Conservation (phyloP, 1,140 invertebrate species). For the Apocrypta bakeri region DNA sequence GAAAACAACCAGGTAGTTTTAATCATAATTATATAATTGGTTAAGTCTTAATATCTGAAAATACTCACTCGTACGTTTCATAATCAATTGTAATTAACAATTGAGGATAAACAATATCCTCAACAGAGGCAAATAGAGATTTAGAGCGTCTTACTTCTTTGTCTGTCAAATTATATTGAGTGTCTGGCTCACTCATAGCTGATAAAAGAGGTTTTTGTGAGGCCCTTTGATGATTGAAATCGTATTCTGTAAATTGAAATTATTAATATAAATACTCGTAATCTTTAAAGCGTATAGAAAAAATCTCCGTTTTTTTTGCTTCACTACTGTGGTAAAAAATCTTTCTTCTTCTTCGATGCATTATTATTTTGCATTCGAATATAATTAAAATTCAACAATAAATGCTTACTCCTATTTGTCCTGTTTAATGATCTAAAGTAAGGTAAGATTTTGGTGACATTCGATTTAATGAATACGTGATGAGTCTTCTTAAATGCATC, state of each 20-base stretch:
- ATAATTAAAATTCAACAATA: too few species aligned
- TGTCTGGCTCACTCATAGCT: not conserved
- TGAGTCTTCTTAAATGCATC: not conserved
- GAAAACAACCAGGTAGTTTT: not conserved
- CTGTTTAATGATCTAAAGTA: not conserved
- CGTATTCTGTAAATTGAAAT: too few species aligned
- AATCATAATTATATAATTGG: not conserved
- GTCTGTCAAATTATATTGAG: not conserved
- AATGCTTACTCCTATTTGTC: too few species aligned
- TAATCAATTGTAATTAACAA: constrained; percentile 7
- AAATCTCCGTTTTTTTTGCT: too few species aligned
- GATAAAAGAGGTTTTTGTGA: too few species aligned
- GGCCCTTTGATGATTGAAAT: too few species aligned
- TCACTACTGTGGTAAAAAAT: too few species aligned
- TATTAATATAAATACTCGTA: too few species aligned
- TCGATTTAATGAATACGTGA: not conserved
- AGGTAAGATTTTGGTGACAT: not conserved
- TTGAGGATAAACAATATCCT: constrained; percentile 11
- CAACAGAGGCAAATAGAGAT: too few species aligned
- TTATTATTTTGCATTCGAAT: not conserved
- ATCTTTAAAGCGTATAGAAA: not conserved
- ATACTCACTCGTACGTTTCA: constrained; percentile 14
- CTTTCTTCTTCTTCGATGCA: not conserved
- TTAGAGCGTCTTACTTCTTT: too few species aligned
- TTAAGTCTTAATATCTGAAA: not conserved